phyloP scores from a whole-genome alignment of 2,113 vertebrate species.

The Phalacrocorax brasilianus region DNA sequence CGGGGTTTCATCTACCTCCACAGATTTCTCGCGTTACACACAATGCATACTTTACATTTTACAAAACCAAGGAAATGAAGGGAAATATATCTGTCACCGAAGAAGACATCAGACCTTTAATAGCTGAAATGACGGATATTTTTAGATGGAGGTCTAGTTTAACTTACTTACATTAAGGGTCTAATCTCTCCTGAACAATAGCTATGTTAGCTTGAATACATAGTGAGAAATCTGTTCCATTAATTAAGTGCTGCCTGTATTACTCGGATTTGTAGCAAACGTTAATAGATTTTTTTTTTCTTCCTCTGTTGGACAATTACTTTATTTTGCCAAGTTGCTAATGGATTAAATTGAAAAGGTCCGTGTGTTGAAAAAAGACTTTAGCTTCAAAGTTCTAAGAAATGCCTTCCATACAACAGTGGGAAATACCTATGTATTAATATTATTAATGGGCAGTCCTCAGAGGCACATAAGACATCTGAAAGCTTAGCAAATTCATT shows the following conservation, averaged over 20 bases:
- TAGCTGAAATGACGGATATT: slow-evolving; percentile 69
- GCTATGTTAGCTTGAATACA: slow-evolving; percentile 64
- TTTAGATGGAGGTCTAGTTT: slow-evolving; percentile 68
- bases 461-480: neutral
- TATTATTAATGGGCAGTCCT: slow-evolving; percentile 40
- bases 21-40: slow-evolving; percentile 70
- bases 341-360: slow-evolving; percentile 55
- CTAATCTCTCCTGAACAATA: slow-evolving; percentile 68
- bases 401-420: slow-evolving; percentile 13
- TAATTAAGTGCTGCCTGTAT: slow-evolving; percentile 71
- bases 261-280: slow-evolving; percentile 53
- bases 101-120: slow-evolving; percentile 59
- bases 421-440: slow-evolving; percentile 48
- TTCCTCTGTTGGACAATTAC: slow-evolving; percentile 66
- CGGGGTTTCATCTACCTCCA: slow-evolving; percentile 65
- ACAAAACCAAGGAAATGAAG: slow-evolving; percentile 68
- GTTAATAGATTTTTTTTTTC: slow-evolving; percentile 65
- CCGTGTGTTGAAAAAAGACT: neutral
- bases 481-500: slow-evolving; percentile 24
- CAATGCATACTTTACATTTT: slow-evolving; percentile 54
- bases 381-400: slow-evolving; percentile 49
- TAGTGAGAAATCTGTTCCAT: slow-evolving; percentile 52
- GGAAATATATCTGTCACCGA: slow-evolving; percentile 70
- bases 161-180: slow-evolving; percentile 62
- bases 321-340: slow-evolving; percentile 60